A percentile compares a stretch with the other conserved stretches of the same genome.
Conservation (phyloP, 2,888 invertebrate species). For the Heliconius cydno region DNA sequence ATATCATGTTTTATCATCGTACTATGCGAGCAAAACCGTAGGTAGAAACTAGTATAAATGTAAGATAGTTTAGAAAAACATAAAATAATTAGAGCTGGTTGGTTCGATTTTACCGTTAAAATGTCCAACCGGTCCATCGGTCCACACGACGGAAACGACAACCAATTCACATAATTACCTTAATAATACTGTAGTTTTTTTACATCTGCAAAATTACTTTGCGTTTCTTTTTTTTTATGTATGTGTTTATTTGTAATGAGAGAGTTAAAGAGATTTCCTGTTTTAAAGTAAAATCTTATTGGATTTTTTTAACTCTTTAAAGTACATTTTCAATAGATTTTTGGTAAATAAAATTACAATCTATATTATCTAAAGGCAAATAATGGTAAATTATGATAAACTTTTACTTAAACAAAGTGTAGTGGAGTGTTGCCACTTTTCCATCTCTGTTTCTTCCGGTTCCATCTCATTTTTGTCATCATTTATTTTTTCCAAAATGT, state of each 20-base stretch:
- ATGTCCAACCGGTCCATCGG: conserved; percentile 10
- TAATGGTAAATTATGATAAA: too few relatives aligned
- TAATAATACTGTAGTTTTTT: conserved; percentile 12
- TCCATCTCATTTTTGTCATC: not conserved
- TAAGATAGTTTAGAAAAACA: not conserved
- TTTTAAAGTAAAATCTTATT: too few relatives aligned
- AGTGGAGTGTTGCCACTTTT: not conserved
- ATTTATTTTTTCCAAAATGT: not conserved
- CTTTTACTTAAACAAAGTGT: too few relatives aligned
- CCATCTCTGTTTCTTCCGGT: not conserved
- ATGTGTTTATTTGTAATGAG: not conserved
- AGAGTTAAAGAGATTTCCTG: not conserved
- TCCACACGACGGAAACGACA: conserved; percentile 15
- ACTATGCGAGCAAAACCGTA: not conserved
- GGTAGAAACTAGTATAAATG: not conserved
- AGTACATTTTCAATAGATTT: too few relatives aligned
- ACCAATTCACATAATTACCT: conserved; percentile 16
- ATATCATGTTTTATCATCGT: not conserved
- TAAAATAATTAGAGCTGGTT: not conserved
- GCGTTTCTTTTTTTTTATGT: conserved; percentile 3
- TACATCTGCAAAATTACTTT: conserved; percentile 8
- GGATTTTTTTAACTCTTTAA: too few relatives aligned
- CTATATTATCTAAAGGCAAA: too few relatives aligned
- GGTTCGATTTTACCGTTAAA: conserved; percentile 13
- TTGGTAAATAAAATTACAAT: too few relatives aligned